Evolutionary conservation across 2,797 vertebrate species (phyloP), one percentile per base, ranked within the genome.

Genomic region (Fratercula arctica): DNA sequence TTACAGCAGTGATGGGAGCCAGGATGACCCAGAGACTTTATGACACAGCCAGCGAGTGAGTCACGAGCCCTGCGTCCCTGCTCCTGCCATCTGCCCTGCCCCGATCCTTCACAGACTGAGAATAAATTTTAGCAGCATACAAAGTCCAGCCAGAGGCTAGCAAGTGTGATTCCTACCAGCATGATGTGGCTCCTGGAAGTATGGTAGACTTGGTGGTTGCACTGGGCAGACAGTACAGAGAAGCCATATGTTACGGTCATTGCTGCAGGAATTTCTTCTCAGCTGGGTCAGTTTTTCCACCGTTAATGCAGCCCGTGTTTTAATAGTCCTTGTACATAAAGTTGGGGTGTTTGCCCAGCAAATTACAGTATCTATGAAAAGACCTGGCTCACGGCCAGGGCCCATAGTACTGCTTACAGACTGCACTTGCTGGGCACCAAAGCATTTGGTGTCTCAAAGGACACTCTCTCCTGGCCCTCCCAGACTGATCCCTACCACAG

Each of bases 191-290:
- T 73, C n/a, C 80, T 85, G 90, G 85, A 85, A 63, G 64, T 41
- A 13, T 10, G 39, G 51, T 8, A 82, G 74, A 33, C 70, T 74
- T 19, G 43, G 39, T 87, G 85, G 85, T 50, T 67, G 67, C 51
- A 8, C 10, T 43, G 78, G 78, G 56, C 91, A 74, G 85, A 29
- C 70, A 50, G 48, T 3, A 37, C 70, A 77, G 51, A 85, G 59
- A 63, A 96, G 46, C 80, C 59, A 3, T 17, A 19, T 7, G 64
- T 68, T 84, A 21, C 1, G 3, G 69, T 33, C 89, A 14, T 8
- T 80, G 94, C 89, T 70, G 72, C 87, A 80, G 85, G 89, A 69
- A 70, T 89, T 92, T 85, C 26, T 85, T 46, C 51, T 84, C 61
- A 33, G 48, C 33, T 5, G 13, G 74, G 53, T 90, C 87, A 79